Evolutionary conservation across 2,113 vertebrate species (phyloP).

Genomic region (Bagarius yarrelli): DNA sequence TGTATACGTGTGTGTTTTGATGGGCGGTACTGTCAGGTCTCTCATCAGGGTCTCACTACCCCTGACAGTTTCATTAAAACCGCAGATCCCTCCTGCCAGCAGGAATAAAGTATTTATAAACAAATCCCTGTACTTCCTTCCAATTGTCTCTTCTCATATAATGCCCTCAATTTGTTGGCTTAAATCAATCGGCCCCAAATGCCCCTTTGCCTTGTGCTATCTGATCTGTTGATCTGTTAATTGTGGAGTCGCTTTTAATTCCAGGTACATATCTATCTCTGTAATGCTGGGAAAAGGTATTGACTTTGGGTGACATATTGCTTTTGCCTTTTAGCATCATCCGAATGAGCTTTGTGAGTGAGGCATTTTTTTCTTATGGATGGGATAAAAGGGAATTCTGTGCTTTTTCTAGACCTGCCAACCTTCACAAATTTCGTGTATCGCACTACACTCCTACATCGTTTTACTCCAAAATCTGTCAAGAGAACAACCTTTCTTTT

Average conservation of each 20-base stretch:
- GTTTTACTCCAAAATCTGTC: neutral
- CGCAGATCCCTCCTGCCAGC: constrained; percentile 53
- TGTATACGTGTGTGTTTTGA: constrained; percentile 47
- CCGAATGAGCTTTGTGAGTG: constrained; percentile 28
- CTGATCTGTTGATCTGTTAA: constrained; percentile 58
- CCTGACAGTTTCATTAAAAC: constrained; percentile 71
- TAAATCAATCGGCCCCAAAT: constrained; percentile 59
- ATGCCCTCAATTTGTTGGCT: constrained; percentile 41
- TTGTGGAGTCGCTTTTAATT: constrained; percentile 65
- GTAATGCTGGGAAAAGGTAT: constrained; percentile 58
- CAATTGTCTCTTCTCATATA: constrained; percentile 50
- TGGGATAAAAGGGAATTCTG: neutral
- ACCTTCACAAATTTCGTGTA: neutral
- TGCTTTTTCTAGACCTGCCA: neutral
- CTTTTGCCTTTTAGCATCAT: constrained; percentile 24
- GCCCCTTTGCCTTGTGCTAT: constrained; percentile 44
- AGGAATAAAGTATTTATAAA: constrained; percentile 66
- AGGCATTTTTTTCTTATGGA: neutral
- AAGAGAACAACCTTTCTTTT: constrained; percentile 1
- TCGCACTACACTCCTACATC: neutral
- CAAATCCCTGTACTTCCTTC: constrained; percentile 55
- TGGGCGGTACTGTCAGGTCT: constrained; percentile 57
- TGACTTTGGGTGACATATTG: constrained; percentile 58
- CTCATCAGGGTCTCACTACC: constrained; percentile 62
- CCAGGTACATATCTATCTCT: constrained; percentile 64